phyloP scores from a whole-genome alignment of 2,888 invertebrate genomes.

The Diplolepis rosae region DNA sequence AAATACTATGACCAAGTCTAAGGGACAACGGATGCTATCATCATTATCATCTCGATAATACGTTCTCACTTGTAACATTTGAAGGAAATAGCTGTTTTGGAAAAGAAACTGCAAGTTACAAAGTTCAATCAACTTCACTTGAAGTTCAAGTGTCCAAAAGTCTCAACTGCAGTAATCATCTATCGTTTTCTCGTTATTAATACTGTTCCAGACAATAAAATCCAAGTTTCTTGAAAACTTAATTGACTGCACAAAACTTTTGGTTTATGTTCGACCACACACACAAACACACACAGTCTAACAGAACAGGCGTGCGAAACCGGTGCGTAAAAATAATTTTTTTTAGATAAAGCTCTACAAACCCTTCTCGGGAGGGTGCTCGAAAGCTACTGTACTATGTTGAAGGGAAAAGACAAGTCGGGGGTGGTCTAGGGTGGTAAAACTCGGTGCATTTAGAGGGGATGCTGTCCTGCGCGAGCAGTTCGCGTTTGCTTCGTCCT shows the following conservation, averaged over 20 bases:
- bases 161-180: conserved; percentile 1
- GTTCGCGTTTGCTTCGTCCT: conserved; percentile 64
- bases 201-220: not conserved
- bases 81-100: no score
- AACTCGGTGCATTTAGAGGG: conserved; percentile 56
- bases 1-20: not conserved
- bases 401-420: conserved; percentile 62
- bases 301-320: not conserved
- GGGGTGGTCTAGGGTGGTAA: no score
- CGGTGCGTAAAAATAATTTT: conserved; percentile 38
- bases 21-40: not conserved
- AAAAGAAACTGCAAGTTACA: not conserved
- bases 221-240: conserved; percentile 11
- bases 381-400: conserved; percentile 73
- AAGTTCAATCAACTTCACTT: conserved; percentile 4
- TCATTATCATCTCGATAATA: conserved; percentile 12
- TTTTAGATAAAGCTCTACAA: conserved; percentile 52
- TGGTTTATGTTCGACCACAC: not conserved
- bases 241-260: conserved; percentile 19
- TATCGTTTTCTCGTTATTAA: conserved; percentile 6
- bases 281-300: conserved; percentile 1
- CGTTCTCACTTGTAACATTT: not conserved
- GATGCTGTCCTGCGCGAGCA: conserved; percentile 66
- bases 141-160: conserved; percentile 3
- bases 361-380: conserved; percentile 69